Percentiles rank a stretch among this genome's conserved stretches.
phyloP scores from a whole-genome alignment of 2,888 invertebrate genomes.

The Pristionchus exspectatus region DNA sequence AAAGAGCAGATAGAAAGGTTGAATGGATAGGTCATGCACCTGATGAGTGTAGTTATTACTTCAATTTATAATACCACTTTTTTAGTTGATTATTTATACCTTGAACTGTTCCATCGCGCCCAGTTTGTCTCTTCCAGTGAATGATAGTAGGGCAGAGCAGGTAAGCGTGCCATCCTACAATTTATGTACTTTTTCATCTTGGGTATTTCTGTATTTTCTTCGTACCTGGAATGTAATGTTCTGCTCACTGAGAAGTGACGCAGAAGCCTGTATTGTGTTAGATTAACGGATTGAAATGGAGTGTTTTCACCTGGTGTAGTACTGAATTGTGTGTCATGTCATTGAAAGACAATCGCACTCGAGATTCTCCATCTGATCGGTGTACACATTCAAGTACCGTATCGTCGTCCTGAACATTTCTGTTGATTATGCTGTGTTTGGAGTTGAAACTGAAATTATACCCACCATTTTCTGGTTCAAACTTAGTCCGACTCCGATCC shows the following conservation, averaged over 20 bases:
- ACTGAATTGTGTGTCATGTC: slow-evolving; percentile 69
- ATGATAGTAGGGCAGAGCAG: slow-evolving; percentile 58
- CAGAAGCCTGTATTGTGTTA: neutral
- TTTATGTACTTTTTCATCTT: neutral
- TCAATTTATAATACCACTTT: too few relatives aligned
- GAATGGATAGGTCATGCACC: slow-evolving; percentile 66
- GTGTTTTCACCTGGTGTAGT: slow-evolving; percentile 61
- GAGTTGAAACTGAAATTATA: too few relatives aligned
- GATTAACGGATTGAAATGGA: neutral
- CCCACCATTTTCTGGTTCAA: slow-evolving; percentile 68
- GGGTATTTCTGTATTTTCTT: too few relatives aligned
- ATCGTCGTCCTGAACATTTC: slow-evolving; percentile 65
- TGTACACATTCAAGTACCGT: slow-evolving; percentile 69
- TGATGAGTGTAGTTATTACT: too few relatives aligned
- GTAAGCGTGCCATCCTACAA: slow-evolving; percentile 28
- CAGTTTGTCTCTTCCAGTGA: slow-evolving; percentile 61
- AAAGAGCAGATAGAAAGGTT: slow-evolving; percentile 65
- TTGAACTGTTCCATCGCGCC: slow-evolving; percentile 62
- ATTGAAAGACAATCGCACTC: slow-evolving; percentile 68
- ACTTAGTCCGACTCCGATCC: slow-evolving; percentile 67
- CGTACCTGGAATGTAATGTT: slow-evolving; percentile 19
- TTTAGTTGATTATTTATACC: too few relatives aligned
- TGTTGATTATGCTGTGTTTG: too few relatives aligned
- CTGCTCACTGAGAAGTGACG: neutral
- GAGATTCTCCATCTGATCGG: slow-evolving; percentile 53